Evolutionary conservation across 2,888 invertebrate genomes (phyloP).

Genomic region (Pammene fasciana): DNA sequence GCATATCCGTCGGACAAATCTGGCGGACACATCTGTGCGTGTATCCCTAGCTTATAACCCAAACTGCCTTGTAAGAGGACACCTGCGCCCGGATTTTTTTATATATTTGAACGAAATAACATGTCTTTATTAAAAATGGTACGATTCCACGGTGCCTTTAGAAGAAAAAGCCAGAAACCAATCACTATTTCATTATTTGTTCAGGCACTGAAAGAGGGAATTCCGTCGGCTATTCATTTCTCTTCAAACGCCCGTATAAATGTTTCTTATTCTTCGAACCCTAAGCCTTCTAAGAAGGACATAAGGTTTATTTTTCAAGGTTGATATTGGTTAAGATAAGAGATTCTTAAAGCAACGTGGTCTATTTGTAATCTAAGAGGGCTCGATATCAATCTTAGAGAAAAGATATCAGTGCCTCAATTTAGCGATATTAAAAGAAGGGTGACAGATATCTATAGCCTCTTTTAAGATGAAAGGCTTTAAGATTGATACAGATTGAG

Average conservation of each 20-base stretch:
- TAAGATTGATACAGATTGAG: too few relatives aligned
- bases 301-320: not conserved
- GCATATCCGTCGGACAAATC: too few relatives aligned
- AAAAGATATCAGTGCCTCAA: slow-evolving; percentile 10
- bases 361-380: slow-evolving; percentile 1
- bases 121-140: not conserved
- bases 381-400: not conserved
- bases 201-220: slow-evolving; percentile 5
- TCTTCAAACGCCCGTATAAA: not conserved
- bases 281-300: not conserved
- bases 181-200: slow-evolving; percentile 18
- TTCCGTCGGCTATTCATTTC: not conserved
- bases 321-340: not conserved
- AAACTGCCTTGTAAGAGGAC: too few relatives aligned
- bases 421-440: slow-evolving; percentile 16
- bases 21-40: too few relatives aligned
- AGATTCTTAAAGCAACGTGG: not conserved
- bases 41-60: too few relatives aligned
- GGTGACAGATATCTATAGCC: slow-evolving; percentile 12
- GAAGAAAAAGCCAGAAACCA: slow-evolving; percentile 13
- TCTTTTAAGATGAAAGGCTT: not conserved
- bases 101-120: not conserved
- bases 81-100: too few relatives aligned
- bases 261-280: not conserved
- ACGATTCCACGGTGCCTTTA: not conserved